Base-by-base conservation (phyloP, 2,888 invertebrate genomes). In the Drymonia ruficornis region DNA sequence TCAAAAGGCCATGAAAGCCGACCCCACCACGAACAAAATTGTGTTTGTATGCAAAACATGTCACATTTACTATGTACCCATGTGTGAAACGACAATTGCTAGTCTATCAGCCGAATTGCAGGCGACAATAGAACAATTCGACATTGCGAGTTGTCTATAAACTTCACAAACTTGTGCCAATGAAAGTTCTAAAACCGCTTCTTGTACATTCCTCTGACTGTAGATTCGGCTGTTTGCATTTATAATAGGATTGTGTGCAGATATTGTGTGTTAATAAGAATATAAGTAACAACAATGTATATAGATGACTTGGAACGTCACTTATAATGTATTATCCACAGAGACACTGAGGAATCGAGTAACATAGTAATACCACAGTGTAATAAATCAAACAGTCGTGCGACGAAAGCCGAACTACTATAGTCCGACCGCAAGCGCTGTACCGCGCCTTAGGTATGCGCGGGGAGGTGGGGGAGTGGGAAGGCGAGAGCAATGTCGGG, bases 161-260 rank as follows among this genome's bases (percentile, higher is more conserved):
- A 31, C 11, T 31, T 31, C 31, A 40, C 16, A 40, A 16, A 8
- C 3, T 43, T 9, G 43, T 45, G 45, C 45, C 45, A 45, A 45
- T 19, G 11, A n/a, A 40, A 9, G 16, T 16, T 40, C 15, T 40
- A 16, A 61, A 54, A 50, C 56, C 56, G 56, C 48, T 49, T 50
- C 44, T 50, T 63, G 43, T 50, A 53, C 36, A 53, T 16, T 15
- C 18, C 28, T 9, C 18, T 18, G 63, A 59, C 69, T 70, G 70
- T 55, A 4, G 55, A 67, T 67, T 76, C 70, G 65, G 65, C 67
- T 67, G 60, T 66, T 65, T 44, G 70, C 66, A 75, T 76, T 67
- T 80, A 80, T 67, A 70, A 67, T 83, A 82, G 68, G 70, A 71
- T 76, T 78, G 81, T 80, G 83, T 84, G 86, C 81, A 78, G 78